A percentile compares a stretch with the other conserved stretches of the same genome.
Evolutionary conservation across 1,140 invertebrate genomes (phyloP).

Genomic region (Pissodes strobi): DNA sequence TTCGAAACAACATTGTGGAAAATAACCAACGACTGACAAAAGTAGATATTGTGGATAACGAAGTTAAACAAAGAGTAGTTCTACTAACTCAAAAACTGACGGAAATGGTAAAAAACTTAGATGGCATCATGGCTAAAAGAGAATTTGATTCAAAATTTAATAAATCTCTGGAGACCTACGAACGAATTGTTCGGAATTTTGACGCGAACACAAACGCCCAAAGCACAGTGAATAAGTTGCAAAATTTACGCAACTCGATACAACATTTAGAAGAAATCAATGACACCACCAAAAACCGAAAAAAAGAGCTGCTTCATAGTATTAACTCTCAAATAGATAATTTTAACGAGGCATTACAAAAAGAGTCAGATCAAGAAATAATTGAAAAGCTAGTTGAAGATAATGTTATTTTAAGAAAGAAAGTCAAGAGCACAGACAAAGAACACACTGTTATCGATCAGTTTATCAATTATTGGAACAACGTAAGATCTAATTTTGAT

Average conservation of each 20-base stretch:
- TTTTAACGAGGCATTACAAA: neutral
- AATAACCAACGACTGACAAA: conserved; percentile 20
- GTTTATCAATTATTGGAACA: conserved; percentile 32
- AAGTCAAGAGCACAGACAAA: conserved; percentile 28
- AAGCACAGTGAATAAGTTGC: conserved; percentile 3
- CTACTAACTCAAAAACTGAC: conserved; percentile 20
- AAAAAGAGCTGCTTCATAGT: conserved; percentile 7
- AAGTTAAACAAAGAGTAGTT: conserved; percentile 21
- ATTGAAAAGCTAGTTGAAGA: conserved; percentile 28
- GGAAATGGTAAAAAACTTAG: conserved; percentile 19
- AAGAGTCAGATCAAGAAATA: conserved; percentile 8
- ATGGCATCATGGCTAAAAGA: conserved; percentile 19
- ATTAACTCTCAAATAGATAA: conserved; percentile 1
- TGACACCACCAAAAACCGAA: conserved; percentile 11
- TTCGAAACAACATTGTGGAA: conserved; percentile 23
- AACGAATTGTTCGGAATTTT: conserved; percentile 22
- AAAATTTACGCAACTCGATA: conserved; percentile 11
- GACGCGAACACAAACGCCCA: conserved; percentile 12
- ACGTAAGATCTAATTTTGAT: conserved; percentile 24
- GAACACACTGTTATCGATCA: conserved; percentile 31
- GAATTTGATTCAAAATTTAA: conserved; percentile 29
- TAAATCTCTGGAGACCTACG: conserved; percentile 7
- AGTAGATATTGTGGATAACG: conserved; percentile 29
- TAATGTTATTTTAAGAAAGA: conserved; percentile 27
- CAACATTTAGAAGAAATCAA: conserved; percentile 20